Evolutionary conservation across 2,113 vertebrate genomes (phyloP).

Genomic region (Ceyx margarethae): DNA sequence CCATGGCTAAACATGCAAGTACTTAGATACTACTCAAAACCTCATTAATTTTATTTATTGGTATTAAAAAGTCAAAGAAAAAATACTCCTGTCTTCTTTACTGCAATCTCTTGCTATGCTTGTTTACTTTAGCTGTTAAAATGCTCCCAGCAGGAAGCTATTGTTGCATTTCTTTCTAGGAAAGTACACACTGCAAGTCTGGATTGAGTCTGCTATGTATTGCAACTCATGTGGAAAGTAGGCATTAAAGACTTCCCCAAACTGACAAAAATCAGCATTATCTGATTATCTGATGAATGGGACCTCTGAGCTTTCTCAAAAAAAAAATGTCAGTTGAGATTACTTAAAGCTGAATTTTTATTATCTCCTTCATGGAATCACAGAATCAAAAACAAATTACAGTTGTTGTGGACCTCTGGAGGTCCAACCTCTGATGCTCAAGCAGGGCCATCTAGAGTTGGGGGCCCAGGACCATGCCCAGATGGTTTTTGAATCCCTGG

Average conservation of each 20-base stretch:
- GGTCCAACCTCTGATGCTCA: background rate
- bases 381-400: background rate
- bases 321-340: background rate
- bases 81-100: conserved; percentile 8
- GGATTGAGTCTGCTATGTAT: background rate
- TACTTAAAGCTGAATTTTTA: background rate
- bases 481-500: background rate
- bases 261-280: background rate
- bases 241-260: background rate
- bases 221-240: background rate
- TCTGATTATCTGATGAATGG: background rate
- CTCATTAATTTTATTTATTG: conserved; percentile 20
- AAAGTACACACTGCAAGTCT: background rate
- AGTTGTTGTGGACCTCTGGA: background rate
- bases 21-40: background rate
- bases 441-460: background rate
- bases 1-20: background rate
- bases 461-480: background rate
- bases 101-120: background rate
- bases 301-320: background rate
- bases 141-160: background rate
- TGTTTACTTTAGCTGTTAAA: conserved; percentile 12
- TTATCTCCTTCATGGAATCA: background rate
- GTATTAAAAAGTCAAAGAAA: conserved; percentile 16
- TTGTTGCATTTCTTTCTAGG: background rate